A percentile compares a stretch with the other conserved stretches of the same genome.
Evolutionary conservation across 2,888 invertebrate genomes (phyloP).

Genomic region (Thelaira solivaga): DNA sequence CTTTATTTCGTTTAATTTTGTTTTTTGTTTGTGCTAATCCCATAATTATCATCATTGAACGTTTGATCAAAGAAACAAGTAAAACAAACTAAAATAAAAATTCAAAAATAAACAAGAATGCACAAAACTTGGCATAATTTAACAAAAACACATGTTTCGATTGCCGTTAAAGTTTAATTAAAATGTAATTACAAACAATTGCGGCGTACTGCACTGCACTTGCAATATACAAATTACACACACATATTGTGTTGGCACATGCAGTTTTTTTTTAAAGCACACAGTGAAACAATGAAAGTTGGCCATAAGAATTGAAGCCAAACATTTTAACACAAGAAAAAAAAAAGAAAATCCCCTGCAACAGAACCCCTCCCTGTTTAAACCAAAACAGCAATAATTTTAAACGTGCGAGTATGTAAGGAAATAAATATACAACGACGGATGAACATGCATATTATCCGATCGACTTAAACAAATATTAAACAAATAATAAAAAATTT

Average conservation of each 20-base stretch:
- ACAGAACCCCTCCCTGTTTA: background rate
- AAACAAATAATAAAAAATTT: background rate
- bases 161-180: conserved; percentile 61
- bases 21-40: conserved; percentile 17
- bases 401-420: conserved; percentile 22
- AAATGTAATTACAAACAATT: conserved; percentile 60
- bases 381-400: background rate
- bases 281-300: conserved; percentile 24
- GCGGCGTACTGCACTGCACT: conserved; percentile 41
- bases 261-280: conserved; percentile 35
- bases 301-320: conserved; percentile 39
- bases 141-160: conserved; percentile 55
- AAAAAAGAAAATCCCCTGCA: background rate
- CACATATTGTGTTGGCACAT: conserved; percentile 37
- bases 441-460: conserved; percentile 59
- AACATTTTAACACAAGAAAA: conserved; percentile 23
- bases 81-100: background rate
- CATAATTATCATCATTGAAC: conserved; percentile 42
- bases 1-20: too few relatives aligned
- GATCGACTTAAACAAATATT: conserved; percentile 36
- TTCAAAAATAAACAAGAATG: conserved; percentile 5
- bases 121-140: conserved; percentile 20
- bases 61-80: conserved; percentile 36
- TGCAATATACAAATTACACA: background rate
- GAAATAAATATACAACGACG: conserved; percentile 46